phyloP scores from a whole-genome alignment of 2,113 vertebrate genomes.

The Mandrillus leucophaeus region DNA sequence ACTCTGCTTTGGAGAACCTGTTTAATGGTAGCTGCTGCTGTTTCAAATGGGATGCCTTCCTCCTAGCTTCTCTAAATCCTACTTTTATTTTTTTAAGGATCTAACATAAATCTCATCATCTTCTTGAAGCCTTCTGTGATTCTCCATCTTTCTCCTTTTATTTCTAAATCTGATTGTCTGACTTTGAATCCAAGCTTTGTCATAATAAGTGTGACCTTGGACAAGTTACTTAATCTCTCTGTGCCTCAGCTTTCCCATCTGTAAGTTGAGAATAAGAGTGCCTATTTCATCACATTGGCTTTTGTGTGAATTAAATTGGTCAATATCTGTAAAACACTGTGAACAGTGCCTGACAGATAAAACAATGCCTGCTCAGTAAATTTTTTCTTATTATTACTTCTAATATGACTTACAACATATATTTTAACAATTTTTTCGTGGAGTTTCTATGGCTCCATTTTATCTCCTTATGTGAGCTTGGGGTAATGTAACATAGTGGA shows the following conservation, averaged over 20 bases:
- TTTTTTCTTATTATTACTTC: background rate
- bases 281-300: background rate
- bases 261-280: background rate
- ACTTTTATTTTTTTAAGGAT: background rate
- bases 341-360: background rate
- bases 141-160: background rate
- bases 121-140: background rate
- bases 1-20: background rate
- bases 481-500: background rate
- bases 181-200: background rate
- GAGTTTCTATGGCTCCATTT: background rate
- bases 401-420: background rate
- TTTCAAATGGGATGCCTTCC: background rate
- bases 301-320: background rate
- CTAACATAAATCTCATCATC: background rate
- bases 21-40: background rate
- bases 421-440: background rate
- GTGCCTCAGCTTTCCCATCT: background rate
- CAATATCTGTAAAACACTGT: background rate
- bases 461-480: constrained; percentile 7
- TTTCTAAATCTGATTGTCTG: background rate
- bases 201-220: background rate
- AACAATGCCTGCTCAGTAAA: background rate
- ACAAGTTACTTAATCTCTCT: background rate
- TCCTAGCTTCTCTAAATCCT: background rate